Evolutionary conservation across 2,113 vertebrate genomes (phyloP).

Genomic region (Casuarius casuarius): DNA sequence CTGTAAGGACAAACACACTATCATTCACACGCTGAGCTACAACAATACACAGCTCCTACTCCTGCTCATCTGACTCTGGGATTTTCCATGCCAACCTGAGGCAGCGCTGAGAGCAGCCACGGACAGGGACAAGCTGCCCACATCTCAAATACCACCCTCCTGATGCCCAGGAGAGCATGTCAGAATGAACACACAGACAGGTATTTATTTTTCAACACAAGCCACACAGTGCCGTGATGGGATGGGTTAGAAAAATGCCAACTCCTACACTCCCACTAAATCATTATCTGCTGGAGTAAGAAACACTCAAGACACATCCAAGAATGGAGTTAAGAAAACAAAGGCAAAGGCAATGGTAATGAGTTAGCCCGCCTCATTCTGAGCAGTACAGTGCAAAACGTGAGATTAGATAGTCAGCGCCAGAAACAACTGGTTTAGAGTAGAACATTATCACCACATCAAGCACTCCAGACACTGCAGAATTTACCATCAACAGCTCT

Average conservation of each 20-base stretch:
- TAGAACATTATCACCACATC: neutral
- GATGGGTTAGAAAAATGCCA: neutral
- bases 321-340: neutral
- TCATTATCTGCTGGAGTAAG: neutral
- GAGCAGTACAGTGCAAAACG: neutral
- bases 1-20: neutral
- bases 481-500: neutral
- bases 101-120: neutral
- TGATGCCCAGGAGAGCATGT: neutral
- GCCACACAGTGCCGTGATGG: accelerated
- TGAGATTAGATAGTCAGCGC: no score
- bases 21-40: neutral
- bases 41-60: neutral
- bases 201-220: neutral
- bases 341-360: neutral
- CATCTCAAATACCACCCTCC: neutral
- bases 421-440: neutral
- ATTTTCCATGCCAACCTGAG: neutral
- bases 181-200: neutral
- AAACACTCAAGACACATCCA: neutral
- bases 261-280: neutral
- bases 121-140: neutral
- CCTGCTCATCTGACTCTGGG: neutral
- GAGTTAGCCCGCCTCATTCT: neutral
- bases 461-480: neutral